Percentiles rank a stretch among this genome's conserved stretches.
These are phyloP conservation scores for Gonioctena quinquepunctata DNA, from an alignment of 1,140 invertebrate species.

Conservation along the genomic window DNA sequence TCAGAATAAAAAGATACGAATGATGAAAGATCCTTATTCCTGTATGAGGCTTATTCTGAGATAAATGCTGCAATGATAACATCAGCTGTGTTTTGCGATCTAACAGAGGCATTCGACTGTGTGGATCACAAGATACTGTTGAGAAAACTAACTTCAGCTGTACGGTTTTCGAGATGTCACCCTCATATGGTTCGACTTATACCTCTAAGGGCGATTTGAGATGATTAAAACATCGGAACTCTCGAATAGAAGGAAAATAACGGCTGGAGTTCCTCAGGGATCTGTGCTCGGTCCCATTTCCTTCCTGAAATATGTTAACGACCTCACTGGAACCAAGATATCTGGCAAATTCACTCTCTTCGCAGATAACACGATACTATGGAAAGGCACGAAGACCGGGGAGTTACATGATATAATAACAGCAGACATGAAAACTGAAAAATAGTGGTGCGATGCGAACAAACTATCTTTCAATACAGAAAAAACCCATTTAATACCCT, in stretches of 20 bases:
- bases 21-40: too few relatives aligned
- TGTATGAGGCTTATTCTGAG: too few relatives aligned
- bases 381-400: neutral
- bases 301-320: neutral
- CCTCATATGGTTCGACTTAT: too few relatives aligned
- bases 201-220: neutral
- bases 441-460: neutral
- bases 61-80: too few relatives aligned
- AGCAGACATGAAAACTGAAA: neutral
- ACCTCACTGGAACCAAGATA: neutral
- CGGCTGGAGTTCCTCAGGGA: neutral
- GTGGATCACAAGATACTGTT: too few relatives aligned
- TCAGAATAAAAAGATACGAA: too few relatives aligned
- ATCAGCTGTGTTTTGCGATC: too few relatives aligned
- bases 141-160: too few relatives aligned
- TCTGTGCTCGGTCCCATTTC: neutral
- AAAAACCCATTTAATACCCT: neutral
- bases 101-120: too few relatives aligned
- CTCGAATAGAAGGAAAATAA: too few relatives aligned
- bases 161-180: too few relatives aligned
- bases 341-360: too few relatives aligned
- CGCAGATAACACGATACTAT: neutral
- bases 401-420: neutral
- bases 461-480: neutral
- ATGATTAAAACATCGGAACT: neutral